Conservation (phyloP, 1,140 invertebrate species). For the Myzus persicae region DNA sequence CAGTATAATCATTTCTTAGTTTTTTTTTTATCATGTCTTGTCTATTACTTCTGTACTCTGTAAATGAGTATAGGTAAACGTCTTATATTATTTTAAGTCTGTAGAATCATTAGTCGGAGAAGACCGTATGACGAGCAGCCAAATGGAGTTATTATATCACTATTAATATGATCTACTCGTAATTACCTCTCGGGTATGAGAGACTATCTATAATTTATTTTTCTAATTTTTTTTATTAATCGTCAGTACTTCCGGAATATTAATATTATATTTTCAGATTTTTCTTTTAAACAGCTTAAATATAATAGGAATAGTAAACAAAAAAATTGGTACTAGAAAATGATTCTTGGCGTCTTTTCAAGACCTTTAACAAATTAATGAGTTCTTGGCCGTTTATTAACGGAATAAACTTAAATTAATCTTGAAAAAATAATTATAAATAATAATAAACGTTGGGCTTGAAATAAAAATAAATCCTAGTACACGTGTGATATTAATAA, state of each 20-base stretch:
- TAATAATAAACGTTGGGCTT: background rate
- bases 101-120: slow-evolving; percentile 2
- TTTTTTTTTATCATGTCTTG: background rate
- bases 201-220: background rate
- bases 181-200: background rate
- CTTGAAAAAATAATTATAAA: slow-evolving; percentile 20
- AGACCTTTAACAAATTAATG: slow-evolving; percentile 14
- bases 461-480: background rate
- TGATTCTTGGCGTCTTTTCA: background rate
- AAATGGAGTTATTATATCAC: slow-evolving; percentile 44
- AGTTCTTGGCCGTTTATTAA: slow-evolving; percentile 4
- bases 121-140: background rate
- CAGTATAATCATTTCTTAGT: background rate
- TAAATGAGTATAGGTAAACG: background rate
- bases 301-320: background rate
- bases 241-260: slow-evolving; percentile 30
- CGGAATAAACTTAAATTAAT: background rate
- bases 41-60: background rate
- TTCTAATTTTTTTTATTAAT: slow-evolving; percentile 33
- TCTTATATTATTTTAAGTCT: background rate
- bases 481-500: background rate
- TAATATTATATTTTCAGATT: slow-evolving; percentile 1
- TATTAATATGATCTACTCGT: slow-evolving; percentile 13
- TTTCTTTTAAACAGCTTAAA: background rate
- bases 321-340: slow-evolving; percentile 1